Conservation (phyloP, 2,113 vertebrate species). For the Perccottus glenii region DNA sequence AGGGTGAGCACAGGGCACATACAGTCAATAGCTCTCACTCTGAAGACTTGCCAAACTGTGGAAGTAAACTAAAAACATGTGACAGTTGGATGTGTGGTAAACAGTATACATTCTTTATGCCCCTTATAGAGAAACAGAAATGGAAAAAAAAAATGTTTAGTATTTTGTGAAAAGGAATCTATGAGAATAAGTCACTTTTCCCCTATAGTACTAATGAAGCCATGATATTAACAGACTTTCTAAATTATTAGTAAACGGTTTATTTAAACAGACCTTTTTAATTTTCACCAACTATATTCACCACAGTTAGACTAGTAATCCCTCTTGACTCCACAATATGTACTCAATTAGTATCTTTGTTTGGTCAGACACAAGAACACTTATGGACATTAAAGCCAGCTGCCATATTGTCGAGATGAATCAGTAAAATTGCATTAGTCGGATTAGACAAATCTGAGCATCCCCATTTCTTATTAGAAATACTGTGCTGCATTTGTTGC, state of each 20-base stretch:
- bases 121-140: not conserved
- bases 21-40: not conserved
- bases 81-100: not conserved
- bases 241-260: too few species aligned
- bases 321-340: too few species aligned
- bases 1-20: not conserved
- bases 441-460: not conserved
- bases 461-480: slow-evolving; percentile 7
- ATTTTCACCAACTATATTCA: too few species aligned
- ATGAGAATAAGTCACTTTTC: too few species aligned
- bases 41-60: not conserved
- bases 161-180: too few species aligned
- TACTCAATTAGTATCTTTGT: not conserved
- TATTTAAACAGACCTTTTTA: too few species aligned
- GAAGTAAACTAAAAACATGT: not conserved
- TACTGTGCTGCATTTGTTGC: slow-evolving; percentile 13
- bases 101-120: not conserved
- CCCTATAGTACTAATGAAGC: too few species aligned
- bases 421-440: slow-evolving; percentile 2
- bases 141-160: too few species aligned
- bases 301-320: too few species aligned
- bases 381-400: not conserved
- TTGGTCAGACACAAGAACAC: not conserved
- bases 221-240: too few species aligned
- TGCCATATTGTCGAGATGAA: not conserved